Conservation (phyloP, 2,113 vertebrate species). For the Leptobrachium leishanense region DNA sequence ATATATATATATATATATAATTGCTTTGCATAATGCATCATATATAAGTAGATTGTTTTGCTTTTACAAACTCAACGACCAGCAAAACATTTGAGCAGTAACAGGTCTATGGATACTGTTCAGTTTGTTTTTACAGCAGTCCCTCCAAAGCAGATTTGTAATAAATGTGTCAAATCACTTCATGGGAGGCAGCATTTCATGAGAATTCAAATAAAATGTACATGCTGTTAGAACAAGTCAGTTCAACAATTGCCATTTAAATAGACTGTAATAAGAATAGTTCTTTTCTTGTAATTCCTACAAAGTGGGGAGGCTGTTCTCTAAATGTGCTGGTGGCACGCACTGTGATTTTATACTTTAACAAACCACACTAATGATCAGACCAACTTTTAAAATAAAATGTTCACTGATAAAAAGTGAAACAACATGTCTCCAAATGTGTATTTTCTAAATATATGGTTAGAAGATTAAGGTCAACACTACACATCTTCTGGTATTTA, state of each 20-base stretch:
- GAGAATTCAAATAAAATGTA: conserved; percentile 42
- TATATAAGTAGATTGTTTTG: conserved; percentile 2
- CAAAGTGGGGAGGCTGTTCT: conserved; percentile 34
- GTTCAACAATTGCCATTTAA: conserved; percentile 41
- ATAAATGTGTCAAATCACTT: conserved; percentile 45
- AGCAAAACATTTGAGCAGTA: conserved; percentile 8
- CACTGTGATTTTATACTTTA: conserved; percentile 24
- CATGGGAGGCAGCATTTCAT: conserved; percentile 41
- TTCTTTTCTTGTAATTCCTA: conserved; percentile 37
- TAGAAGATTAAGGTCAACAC: too few species aligned
- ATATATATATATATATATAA: too few species aligned
- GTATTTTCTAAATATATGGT: too few species aligned
- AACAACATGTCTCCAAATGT: too few species aligned
- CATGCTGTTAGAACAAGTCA: conserved; percentile 41
- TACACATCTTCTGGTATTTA: too few species aligned
- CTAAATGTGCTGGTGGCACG: conserved; percentile 32
- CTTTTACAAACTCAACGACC: conserved; percentile 11
- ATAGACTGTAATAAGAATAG: conserved; percentile 33
- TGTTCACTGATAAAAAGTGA: neutral
- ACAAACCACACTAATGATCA: conserved; percentile 11
- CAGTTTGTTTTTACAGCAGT: conserved; percentile 35
- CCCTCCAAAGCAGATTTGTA: conserved; percentile 27
- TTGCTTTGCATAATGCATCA: too few species aligned
- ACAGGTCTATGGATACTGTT: conserved; percentile 10
- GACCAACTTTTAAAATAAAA: neutral